Conservation (phyloP, 2,797 vertebrate genomes). For the Acanthiza pusilla region DNA sequence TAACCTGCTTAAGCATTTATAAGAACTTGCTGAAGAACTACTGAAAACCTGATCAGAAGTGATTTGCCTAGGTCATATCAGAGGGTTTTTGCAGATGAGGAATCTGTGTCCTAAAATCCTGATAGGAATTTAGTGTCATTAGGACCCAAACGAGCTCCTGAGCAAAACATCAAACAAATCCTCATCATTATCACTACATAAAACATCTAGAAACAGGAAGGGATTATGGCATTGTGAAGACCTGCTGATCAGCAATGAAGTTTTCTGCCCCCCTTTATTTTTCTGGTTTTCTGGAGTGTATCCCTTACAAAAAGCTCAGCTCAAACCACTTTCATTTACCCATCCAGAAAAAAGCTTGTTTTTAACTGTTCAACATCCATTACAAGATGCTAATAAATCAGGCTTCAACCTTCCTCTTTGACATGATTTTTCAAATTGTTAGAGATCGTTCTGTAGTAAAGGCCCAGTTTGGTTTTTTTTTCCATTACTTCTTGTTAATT, state of each 20-base stretch:
- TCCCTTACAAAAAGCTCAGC: background rate
- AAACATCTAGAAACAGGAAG: background rate
- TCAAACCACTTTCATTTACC: background rate
- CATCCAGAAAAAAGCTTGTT: background rate
- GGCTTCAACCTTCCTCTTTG: background rate
- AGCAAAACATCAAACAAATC: constrained; percentile 3
- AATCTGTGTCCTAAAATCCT: background rate
- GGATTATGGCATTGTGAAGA: background rate
- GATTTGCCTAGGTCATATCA: background rate
- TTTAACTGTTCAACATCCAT: background rate
- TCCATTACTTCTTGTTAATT: background rate
- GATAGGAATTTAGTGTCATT: background rate
- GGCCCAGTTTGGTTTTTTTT: background rate
- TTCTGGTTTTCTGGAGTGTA: background rate
- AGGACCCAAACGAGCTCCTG: background rate
- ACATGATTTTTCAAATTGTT: background rate
- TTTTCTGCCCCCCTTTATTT: background rate
- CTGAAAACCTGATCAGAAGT: constrained; percentile 33
- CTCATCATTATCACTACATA: background rate
- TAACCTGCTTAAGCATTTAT: constrained; percentile 1
- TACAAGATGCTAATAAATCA: background rate
- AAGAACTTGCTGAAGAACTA: constrained; percentile 29
- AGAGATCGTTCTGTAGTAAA: background rate
- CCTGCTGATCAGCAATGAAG: background rate
- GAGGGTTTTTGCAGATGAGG: background rate